Evolutionary conservation across 2,888 invertebrate species (phyloP).

Genomic region (Calliopum simillimum): DNA sequence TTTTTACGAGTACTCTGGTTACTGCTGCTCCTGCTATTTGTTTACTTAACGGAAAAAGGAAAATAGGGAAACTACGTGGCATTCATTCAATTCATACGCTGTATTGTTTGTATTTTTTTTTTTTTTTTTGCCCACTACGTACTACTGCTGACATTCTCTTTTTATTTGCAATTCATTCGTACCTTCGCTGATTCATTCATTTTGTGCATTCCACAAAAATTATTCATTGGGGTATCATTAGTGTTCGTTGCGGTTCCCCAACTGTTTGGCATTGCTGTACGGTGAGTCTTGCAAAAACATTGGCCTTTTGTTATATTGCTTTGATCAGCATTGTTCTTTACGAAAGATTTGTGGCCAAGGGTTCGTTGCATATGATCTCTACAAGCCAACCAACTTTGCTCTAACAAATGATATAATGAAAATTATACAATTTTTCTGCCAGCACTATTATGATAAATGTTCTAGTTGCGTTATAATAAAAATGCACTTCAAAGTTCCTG

Average conservation of each 20-base stretch:
- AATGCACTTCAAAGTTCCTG: no score
- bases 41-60: constrained; percentile 25
- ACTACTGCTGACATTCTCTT: not conserved
- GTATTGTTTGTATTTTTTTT: not conserved
- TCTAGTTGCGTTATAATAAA: no score
- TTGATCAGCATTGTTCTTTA: no score
- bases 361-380: no score
- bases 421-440: no score
- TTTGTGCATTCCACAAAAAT: constrained; percentile 15
- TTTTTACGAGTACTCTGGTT: not conserved
- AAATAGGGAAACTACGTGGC: constrained; percentile 29
- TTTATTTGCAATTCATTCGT: not conserved
- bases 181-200: not conserved
- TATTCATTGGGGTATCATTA: constrained; percentile 37
- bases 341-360: no score
- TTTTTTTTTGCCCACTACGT: not conserved
- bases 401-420: no score
- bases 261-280: constrained; percentile 10
- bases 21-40: constrained; percentile 25
- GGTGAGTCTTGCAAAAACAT: no score
- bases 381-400: no score
- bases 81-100: constrained; percentile 25
- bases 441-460: no score
- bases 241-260: constrained; percentile 33
- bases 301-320: no score